Conservation (phyloP, 1,140 invertebrate species). For the Chironomus striatipennis region DNA sequence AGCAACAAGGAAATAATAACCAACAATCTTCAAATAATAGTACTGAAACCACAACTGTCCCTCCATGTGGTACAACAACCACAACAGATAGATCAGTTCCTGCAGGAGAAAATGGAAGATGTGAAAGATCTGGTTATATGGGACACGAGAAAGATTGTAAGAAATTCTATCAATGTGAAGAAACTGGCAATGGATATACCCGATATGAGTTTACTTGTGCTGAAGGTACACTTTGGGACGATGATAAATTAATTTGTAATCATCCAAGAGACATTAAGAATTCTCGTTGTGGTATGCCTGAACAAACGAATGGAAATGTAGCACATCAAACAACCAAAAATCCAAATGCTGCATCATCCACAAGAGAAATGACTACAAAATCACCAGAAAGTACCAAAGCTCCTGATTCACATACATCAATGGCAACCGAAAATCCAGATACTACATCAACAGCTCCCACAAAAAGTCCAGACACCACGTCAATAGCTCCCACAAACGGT, state of each 20-base stretch:
- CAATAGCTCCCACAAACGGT: background rate
- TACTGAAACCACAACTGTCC: conserved; percentile 6
- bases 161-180: conserved; percentile 49
- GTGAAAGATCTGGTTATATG: conserved; percentile 53
- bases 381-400: background rate
- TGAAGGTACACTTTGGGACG: conserved; percentile 43
- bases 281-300: background rate
- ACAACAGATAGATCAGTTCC: background rate
- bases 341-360: background rate
- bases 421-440: background rate
- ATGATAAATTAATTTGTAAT: conserved; percentile 39
- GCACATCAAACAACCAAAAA: background rate
- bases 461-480: too few species aligned
- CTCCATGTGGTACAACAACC: background rate
- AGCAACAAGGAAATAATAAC: background rate
- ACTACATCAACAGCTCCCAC: background rate
- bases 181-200: conserved; percentile 39
- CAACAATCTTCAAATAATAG: conserved; percentile 28
- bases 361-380: background rate
- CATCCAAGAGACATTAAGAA: conserved; percentile 21
- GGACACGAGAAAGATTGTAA: conserved; percentile 50
- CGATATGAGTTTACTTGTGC: conserved; percentile 39
- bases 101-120: conserved; percentile 29
- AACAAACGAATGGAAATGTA: background rate
- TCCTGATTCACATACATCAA: background rate